Evolutionary conservation across 2,113 vertebrate genomes (phyloP).

Genomic region (Petrocephalus microphthalmus): DNA sequence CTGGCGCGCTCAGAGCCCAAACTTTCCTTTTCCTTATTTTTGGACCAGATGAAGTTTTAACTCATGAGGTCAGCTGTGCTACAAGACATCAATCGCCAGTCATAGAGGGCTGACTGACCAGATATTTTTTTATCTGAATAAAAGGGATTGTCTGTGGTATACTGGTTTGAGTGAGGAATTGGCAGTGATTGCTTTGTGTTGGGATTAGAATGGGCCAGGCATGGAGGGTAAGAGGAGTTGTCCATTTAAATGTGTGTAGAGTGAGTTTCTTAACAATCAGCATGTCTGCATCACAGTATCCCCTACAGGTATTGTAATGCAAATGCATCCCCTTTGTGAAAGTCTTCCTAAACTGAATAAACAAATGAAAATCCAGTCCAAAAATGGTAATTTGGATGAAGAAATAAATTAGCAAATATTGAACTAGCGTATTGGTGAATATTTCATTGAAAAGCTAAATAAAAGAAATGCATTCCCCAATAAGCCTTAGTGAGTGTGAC

Average conservation of each 20-base stretch:
- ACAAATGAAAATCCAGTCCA: not conserved
- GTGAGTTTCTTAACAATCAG: not conserved
- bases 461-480: not conserved
- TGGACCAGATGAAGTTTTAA: not conserved
- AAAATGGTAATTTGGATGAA: not conserved
- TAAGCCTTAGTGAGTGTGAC: not conserved
- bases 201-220: not conserved
- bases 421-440: not conserved
- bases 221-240: not conserved
- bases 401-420: not conserved
- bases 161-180: not conserved
- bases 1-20: not conserved
- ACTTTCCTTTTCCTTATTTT: not conserved
- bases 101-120: not conserved
- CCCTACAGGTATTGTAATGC: not conserved
- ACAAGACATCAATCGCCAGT: not conserved
- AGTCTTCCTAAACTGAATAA: not conserved
- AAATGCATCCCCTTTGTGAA: not conserved
- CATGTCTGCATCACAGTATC: not conserved
- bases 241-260: not conserved
- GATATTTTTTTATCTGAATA: not conserved
- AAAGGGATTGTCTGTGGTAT: not conserved
- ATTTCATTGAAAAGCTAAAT: not conserved
- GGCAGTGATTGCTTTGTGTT: not conserved
- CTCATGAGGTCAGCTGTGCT: not conserved